Evolutionary conservation across 2,113 vertebrate genomes (phyloP).

Genomic region (Plestiodon gilberti): DNA sequence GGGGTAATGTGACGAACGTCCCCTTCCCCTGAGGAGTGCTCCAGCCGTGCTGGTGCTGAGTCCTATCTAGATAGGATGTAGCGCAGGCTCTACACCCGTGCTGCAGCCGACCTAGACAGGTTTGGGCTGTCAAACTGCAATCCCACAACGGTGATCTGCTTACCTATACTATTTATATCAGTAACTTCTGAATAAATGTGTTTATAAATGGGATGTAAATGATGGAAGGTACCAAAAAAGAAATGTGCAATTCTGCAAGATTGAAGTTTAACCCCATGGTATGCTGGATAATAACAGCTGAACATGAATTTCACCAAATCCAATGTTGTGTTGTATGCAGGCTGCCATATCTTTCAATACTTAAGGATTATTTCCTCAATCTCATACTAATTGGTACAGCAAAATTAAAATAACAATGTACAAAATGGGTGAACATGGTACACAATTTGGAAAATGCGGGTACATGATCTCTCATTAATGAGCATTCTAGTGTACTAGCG

Average conservation of each 20-base stretch:
- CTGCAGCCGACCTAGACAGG: too few relatives aligned
- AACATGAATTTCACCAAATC: background rate
- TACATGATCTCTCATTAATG: background rate
- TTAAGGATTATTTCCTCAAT: background rate
- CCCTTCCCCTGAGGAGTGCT: too few relatives aligned
- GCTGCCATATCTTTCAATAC: background rate
- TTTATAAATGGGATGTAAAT: background rate
- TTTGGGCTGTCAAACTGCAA: too few relatives aligned
- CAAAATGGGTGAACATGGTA: background rate
- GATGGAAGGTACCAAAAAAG: background rate
- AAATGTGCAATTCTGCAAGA: background rate
- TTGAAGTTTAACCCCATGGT: background rate
- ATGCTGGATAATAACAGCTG: background rate
- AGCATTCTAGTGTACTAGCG: constrained; percentile 52
- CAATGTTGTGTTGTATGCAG: background rate
- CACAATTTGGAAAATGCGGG: too few relatives aligned
- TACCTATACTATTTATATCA: background rate
- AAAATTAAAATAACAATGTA: background rate
- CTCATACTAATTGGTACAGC: background rate
- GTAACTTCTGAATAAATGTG: background rate
- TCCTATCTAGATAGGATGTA: too few relatives aligned
- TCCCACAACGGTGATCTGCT: too few relatives aligned
- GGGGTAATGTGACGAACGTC: too few relatives aligned
- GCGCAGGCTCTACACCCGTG: too few relatives aligned
- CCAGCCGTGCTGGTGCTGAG: too few relatives aligned